Evolutionary conservation across 2,888 invertebrate genomes (phyloP), one percentile per base, ranked within the genome.

Genomic region (Seira sanloemensis): DNA sequence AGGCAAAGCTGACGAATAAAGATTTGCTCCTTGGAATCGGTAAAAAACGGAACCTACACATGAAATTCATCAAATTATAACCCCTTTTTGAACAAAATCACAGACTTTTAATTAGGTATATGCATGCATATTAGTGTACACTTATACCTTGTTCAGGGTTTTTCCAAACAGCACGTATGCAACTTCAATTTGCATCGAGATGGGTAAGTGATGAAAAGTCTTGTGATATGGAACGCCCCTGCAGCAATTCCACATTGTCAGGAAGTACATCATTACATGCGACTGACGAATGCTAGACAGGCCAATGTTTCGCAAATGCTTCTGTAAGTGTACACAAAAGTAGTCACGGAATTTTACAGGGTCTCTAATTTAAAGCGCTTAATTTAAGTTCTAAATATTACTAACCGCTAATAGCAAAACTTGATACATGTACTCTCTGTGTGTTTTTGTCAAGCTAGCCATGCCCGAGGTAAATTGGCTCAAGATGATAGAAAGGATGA

Each of bases 361-460:
- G 26, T 21, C 9, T 23, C 46, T 12, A 74, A 76, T 73, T 23
- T 5, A 37, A 58, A 58, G 23, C 69, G 19, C 4, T 72, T 54
- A 7, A 16, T 19, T 18, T 66, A 26, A 21, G 12, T 16, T 65
- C 1, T 67, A 65, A 18, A 23, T 4, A 26, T 37, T 12, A 83
- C 86, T 86, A 77, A 89, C 89, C 16, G 81, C 75, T 19, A 88
- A 85, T 0, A 89, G 62, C 23, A 79, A 83, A 9, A 88, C 89
- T 85, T 88, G 87, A 21, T 89, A 88, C 65, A 88, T 69, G 69
- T 85, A 89, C 27, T 87, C 88, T 65, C 89, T 81, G 58, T 86
- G 58, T n/a, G 84, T 71, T 68, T 81, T 78, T 0, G 86, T 84
- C 2, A 86, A 26, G 0, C 87, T 86, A 0, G 88, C 82, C 71